Evolutionary conservation across 2,797 vertebrate genomes (phyloP).

Genomic region (Vireo griseus): DNA sequence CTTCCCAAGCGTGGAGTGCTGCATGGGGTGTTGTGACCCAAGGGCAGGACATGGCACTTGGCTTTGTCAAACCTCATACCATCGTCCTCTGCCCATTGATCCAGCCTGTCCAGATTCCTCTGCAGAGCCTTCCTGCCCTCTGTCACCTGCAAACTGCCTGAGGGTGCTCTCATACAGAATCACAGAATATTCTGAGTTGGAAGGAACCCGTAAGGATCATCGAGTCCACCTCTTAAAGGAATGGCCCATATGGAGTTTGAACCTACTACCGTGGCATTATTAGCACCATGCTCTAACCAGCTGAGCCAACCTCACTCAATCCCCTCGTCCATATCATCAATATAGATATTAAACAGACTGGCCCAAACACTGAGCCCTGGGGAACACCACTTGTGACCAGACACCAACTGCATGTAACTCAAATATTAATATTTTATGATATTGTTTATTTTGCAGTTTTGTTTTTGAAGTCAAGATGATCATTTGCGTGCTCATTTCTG

Average conservation of each 20-base stretch:
- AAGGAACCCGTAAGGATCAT: not conserved
- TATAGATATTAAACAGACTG: not conserved
- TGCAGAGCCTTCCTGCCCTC: not conserved
- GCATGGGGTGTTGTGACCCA: not conserved
- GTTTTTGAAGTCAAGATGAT: not conserved
- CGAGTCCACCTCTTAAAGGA: not conserved
- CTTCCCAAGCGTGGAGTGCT: not conserved
- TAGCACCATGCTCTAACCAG: not conserved
- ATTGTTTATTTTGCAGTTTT: not conserved
- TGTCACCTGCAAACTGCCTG: not conserved
- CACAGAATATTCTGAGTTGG: not conserved
- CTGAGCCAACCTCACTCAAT: not conserved
- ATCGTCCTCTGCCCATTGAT: not conserved
- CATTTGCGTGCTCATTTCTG: not conserved
- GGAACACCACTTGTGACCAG: not conserved
- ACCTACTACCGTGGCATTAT: not conserved
- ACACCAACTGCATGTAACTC: not conserved
- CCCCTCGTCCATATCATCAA: not conserved
- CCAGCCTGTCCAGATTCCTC: not conserved
- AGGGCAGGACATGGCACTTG: not conserved
- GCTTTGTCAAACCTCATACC: not conserved
- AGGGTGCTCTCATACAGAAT: not conserved
- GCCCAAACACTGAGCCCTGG: not conserved
- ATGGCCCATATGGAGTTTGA: not conserved
- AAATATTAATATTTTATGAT: not conserved